Base-by-base conservation (phyloP, 2,888 invertebrate genomes). In the Drosophila bunnanda region DNA sequence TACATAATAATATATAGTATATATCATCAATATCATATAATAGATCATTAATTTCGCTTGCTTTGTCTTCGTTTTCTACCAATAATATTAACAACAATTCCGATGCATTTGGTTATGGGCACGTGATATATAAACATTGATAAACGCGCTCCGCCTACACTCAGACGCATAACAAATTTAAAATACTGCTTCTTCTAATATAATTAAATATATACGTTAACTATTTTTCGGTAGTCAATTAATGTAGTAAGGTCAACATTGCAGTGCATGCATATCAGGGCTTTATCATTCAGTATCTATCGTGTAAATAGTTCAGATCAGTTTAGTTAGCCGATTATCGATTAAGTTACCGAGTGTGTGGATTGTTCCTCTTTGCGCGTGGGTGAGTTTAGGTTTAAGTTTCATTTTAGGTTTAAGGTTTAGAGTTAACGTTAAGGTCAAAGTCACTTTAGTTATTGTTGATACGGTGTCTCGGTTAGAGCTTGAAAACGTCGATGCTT, bases 81-180 rank as follows among this genome's bases (percentile, higher is more conserved):
- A 82, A 82, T 85, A 72, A 82, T 82, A 78, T 85, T 74, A 88
- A 88, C 82, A 80, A 80, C 88, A 85, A 88, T 82, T 80, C 76
- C 78, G 66, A 82, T 72, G 86, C 78, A 76, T 73, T 73, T 74
- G 75, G 57, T 65, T 65, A 52, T 52, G 64, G 55, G 74, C 74
- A 79, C 60, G 58, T 74, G 73, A 67, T 52, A 67, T 79, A 76
- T 78, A 76, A 82, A 82, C 68, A 67, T 78, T 81, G 84, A 80
- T 79, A 79, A 77, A 68, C 80, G 67, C 78, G 78, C 78, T 55
- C 67, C 67, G 69, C 56, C 70, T 73, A 48, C 9, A 48, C 76
- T 65, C 48, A 72, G 76, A 78, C 71, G 79, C 74, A 82, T 84
- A 82, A 79, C 77, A 72, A 69, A 75, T 82, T 81, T 76, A 76